Base-by-base conservation (phyloP, 2,888 invertebrate species). In the Actias luna region DNA sequence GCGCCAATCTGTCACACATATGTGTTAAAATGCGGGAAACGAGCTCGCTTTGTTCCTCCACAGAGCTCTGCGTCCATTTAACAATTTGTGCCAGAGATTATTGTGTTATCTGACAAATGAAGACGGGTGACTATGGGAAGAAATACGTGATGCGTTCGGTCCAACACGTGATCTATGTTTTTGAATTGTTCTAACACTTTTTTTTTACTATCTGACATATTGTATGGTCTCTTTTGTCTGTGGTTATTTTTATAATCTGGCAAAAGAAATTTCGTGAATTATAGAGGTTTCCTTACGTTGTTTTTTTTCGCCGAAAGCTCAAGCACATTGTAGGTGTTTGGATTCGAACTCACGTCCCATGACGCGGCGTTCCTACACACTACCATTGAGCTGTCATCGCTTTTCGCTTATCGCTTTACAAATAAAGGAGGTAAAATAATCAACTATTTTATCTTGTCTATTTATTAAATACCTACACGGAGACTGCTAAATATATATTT, bases 11-110 rank as follows among this genome's bases (percentile, higher is more conserved):
- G 46, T 50, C 46, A 50, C 46, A 50, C 46, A 50, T 50, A 25
- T 50, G 46, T 50, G 46, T 22, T 50, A 50, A 50, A 50, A 50
- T 50, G 46, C 46, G 46, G 25, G 46, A 50, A 50, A 50, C 46
- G 46, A 50, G 25, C 22, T 50, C 25, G 46, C 25, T 50, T 50
- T 50, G 46, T 50, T 50, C 46, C 25, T 50, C 22, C 46, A 25
- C 25, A 22, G 46, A 22, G 12, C 22, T 50, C 25, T 50, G 25
- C 25, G 16, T 50, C 18, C 42, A 42, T 42, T 22, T 50, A 8
- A 50, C 46, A 50, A 50, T 50, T 50, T 50, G 46, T 50, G 46
- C 22, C 46, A 50, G 46, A 25, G 46, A 50, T 50, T 25, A 50
- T 50, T 50, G 46, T 50, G 22, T 50, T 25, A 50, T 50, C 46